Base-by-base conservation (phyloP, 1,140 invertebrate genomes). In the Diprion similis region DNA sequence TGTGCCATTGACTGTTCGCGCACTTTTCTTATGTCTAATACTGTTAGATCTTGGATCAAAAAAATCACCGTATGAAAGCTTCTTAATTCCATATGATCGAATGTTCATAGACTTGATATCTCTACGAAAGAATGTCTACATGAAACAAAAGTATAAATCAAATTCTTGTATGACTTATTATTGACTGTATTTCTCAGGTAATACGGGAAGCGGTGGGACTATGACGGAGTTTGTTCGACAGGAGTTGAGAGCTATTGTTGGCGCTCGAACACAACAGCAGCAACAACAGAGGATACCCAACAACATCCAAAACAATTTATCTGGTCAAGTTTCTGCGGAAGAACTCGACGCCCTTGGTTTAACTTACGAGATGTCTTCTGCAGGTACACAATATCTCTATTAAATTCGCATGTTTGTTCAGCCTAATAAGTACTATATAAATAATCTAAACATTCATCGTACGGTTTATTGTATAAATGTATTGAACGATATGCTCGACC, bases 211-310 rank as follows among this genome's bases (percentile, higher is more conserved):
- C 65, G 78, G 83, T 68, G 86, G 84, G 73, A 86, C 90, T 66
- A 92, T 93, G 51, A 92, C 93, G 10, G 95, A 97, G 85, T 96
- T 94, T 87, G 95, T 97, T 75, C 91, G 95, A 81, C 95, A 97
- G 90, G 96, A 97, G 86, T 89, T 97, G 78, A 90, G 96, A 80
- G 95, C 95, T 18, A 93, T 95, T 73, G 95, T 97, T 73, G 95
- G 94, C 76, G 95, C 93, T 46, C 90, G 96, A 80, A 94, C 93
- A 15, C 92, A 92, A 75, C 91, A 91, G 75, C 86, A 85, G 66
- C 80, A 78, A 8, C 82, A 83, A 72, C 77, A 82, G 46, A 84
- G 84, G 82, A 83, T 88, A 79, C 82, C 85, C 18, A 86, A 86
- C 72, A 88, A 84, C 77, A 82, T 87, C 15, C 87, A 87, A 74